phyloP scores from a whole-genome alignment of 2,113 vertebrate species.

The Ornithorhynchus anatinus region DNA sequence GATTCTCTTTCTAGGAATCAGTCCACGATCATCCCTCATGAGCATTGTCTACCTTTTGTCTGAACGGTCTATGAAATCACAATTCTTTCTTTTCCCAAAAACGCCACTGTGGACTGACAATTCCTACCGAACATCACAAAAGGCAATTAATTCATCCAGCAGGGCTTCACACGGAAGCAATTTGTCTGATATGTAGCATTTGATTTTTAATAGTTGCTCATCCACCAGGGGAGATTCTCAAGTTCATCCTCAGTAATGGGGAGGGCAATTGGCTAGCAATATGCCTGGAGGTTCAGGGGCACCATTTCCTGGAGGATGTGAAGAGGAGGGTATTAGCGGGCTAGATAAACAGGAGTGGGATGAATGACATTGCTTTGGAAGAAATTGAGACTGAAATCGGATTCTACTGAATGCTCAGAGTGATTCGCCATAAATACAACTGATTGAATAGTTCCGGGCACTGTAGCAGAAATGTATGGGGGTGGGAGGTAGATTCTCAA shows the following conservation, averaged over 20 bases:
- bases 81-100: constrained; percentile 23
- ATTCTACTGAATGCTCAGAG: not conserved
- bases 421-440: not conserved
- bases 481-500: no score
- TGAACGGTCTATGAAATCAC: constrained; percentile 30
- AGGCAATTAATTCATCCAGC: constrained; percentile 35
- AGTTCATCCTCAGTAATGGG: not conserved
- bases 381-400: not conserved
- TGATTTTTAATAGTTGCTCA: constrained; percentile 39
- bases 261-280: not conserved
- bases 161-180: not conserved
- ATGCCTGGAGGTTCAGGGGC: not conserved
- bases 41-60: constrained; percentile 2
- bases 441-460: no score
- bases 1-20: no score
- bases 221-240: not conserved
- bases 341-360: not conserved
- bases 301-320: not conserved
- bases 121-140: constrained; percentile 5
- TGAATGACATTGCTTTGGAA: not conserved
- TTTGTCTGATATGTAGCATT: constrained; percentile 26
- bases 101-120: constrained; percentile 12
- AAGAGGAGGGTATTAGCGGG: not conserved
- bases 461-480: no score
- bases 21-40: not conserved